phyloP scores from a whole-genome alignment of 2,888 invertebrate genomes.

The Nasonia oneida region DNA sequence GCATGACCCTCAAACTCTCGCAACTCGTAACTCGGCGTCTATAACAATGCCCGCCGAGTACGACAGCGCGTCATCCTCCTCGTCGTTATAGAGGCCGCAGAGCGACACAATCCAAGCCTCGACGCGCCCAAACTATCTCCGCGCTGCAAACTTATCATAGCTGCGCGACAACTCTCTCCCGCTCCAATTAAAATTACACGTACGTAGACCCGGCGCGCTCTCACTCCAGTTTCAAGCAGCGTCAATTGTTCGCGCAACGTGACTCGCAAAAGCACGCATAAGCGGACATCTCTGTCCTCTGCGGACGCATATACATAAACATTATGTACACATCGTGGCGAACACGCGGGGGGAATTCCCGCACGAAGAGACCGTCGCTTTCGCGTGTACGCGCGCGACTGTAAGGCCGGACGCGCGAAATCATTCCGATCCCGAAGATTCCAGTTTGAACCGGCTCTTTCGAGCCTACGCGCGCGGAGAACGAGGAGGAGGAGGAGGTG shows the following conservation, averaged over 20 bases:
- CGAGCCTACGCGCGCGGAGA: background rate
- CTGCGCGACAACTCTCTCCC: background rate
- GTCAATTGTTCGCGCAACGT: background rate
- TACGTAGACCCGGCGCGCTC: background rate
- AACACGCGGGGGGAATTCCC: background rate
- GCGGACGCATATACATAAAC: background rate
- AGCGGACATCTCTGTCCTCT: too few relatives aligned
- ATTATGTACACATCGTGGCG: background rate
- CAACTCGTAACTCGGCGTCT: background rate
- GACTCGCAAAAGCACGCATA: background rate
- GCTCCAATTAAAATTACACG: background rate
- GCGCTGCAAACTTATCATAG: background rate
- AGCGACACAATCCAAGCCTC: background rate
- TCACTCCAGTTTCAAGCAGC: background rate
- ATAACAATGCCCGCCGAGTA: background rate
- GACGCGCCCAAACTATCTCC: background rate
- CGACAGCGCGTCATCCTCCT: background rate
- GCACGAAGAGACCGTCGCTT: background rate
- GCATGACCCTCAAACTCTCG: conserved; percentile 16
- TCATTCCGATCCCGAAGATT: conserved; percentile 46
- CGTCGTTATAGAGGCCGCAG: background rate
- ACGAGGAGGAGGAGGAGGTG: background rate
- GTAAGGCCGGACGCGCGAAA: background rate
- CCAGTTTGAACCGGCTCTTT: conserved; percentile 39
- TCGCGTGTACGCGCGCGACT: background rate